Evolutionary conservation across 2,888 invertebrate genomes (phyloP), one percentile per base, ranked within the genome.

Genomic region (Drosophila mulleri): DNA sequence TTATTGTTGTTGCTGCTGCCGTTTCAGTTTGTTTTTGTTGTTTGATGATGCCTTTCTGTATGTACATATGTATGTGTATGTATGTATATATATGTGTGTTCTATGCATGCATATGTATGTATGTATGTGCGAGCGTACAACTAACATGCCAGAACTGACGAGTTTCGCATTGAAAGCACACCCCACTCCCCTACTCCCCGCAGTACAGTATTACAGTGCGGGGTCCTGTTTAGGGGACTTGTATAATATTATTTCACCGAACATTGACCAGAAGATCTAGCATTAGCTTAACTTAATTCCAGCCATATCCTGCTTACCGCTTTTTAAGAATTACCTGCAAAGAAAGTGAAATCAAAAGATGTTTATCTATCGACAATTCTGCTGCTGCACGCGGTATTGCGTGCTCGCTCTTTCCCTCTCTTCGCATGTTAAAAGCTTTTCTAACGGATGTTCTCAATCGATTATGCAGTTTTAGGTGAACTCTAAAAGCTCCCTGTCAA

Each of bases 11-110:
- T 59, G 75, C 16, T 62, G 45, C 20, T 18, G 58, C 65, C 65
- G 78, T 75, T 75, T 75, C 62, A 66, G 57, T 76, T 67, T 76
- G 80, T 80, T 79, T 79, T 79, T 75, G 80, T 67, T 78, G 70
- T 75, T 59, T 54, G 48, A 62, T 35, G 57, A 57, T 74, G 69
- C 69, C 23, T 60, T 23, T 65, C 52, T 42, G 35, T 50, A 3
- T 29, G 3, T 48, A 2, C 23, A 8, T 26, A 26, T 26, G 0
- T 44, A 35, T 29, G 6, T 6, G 6, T 29, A 3, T n/a, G 8
- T 53, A 11, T 58, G n/a, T n/a, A n/a, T 26, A 58, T 61, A 11
- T 52, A 29, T 37, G 26, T 58, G 56, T 61, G 23, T 47, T 23
- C 37, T 29, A 29, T 58, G 53, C 58, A 58, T 42, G 63, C 52